Conservation (phyloP, 2,888 invertebrate genomes). For the Scaptomyza flava region DNA sequence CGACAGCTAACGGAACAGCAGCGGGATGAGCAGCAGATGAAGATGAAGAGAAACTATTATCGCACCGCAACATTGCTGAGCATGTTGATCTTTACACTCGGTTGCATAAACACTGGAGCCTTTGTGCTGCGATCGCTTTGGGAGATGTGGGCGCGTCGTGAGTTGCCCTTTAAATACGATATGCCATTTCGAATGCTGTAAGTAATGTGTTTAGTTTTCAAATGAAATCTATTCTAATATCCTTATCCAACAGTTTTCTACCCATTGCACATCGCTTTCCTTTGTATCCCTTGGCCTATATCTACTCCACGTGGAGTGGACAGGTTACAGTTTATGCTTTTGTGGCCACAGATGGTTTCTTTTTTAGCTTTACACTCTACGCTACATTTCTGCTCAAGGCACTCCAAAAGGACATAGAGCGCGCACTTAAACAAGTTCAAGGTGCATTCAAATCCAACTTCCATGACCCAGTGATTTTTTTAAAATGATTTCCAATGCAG, state of each 20-base stretch:
- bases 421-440: conserved; percentile 14
- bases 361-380: conserved; percentile 68
- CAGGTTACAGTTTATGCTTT: conserved; percentile 69
- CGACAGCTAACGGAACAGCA: conserved; percentile 52
- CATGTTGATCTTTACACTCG: conserved; percentile 64
- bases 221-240: neutral
- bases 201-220: conserved; percentile 8
- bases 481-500: conserved; percentile 7
- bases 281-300: conserved; percentile 58
- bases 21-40: neutral
- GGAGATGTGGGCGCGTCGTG: conserved; percentile 58
- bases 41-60: conserved; percentile 44
- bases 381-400: conserved; percentile 52
- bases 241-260: conserved; percentile 42
- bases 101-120: conserved; percentile 59
- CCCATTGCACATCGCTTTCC: conserved; percentile 53
- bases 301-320: conserved; percentile 66
- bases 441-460: conserved; percentile 18
- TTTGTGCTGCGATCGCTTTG: conserved; percentile 65
- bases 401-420: conserved; percentile 47
- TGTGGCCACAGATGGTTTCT: conserved; percentile 65
- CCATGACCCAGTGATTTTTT: neutral
- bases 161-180: conserved; percentile 59
- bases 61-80: conserved; percentile 45
- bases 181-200: conserved; percentile 70